phyloP scores from a whole-genome alignment of 2,888 invertebrate species.

The Cataglyphis cursor region DNA sequence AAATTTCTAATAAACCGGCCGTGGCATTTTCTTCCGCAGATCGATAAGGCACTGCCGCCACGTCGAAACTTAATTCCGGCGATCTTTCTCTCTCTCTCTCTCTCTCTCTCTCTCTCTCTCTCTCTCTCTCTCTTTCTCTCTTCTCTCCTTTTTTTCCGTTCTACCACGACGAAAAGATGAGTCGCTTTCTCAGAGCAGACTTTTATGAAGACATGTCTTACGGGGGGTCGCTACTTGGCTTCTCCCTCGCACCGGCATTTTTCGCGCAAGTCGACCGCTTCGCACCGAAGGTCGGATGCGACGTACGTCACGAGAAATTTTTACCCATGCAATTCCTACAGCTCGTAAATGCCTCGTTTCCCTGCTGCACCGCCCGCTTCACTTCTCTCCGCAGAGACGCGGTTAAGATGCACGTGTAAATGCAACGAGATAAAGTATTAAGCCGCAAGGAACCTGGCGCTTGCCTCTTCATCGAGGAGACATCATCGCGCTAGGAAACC shows the following conservation, averaged over 20 bases:
- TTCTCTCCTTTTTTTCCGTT: neutral
- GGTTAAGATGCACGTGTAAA: conserved; percentile 36
- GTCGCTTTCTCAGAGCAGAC: conserved; percentile 39
- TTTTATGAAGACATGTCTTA: conserved; percentile 62
- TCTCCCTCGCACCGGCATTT: conserved; percentile 49
- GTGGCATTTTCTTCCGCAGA: conserved; percentile 17
- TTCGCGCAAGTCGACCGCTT: conserved; percentile 45
- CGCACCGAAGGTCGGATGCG: conserved; percentile 50
- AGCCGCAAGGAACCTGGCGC: conserved; percentile 54
- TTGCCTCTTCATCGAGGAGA: conserved; percentile 33
- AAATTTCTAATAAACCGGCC: conserved; percentile 46
- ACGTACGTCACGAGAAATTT: conserved; percentile 62
- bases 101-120: no score
- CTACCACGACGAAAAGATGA: conserved; percentile 33
- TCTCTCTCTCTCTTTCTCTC: neutral
- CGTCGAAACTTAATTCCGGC: conserved; percentile 45
- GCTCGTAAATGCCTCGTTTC: conserved; percentile 65
- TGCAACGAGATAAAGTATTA: conserved; percentile 57
- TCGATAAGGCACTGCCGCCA: conserved; percentile 34
- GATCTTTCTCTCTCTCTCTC: neutral
- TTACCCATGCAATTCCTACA: conserved; percentile 65
- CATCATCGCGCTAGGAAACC: neutral
- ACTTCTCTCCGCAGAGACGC: conserved; percentile 33
- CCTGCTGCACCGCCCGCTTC: conserved; percentile 38
- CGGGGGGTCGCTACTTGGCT: conserved; percentile 34